Evolutionary conservation across 2,797 vertebrate species (phyloP), one percentile per base, ranked within the genome.

Genomic region (Enteromius trimaculatus): DNA sequence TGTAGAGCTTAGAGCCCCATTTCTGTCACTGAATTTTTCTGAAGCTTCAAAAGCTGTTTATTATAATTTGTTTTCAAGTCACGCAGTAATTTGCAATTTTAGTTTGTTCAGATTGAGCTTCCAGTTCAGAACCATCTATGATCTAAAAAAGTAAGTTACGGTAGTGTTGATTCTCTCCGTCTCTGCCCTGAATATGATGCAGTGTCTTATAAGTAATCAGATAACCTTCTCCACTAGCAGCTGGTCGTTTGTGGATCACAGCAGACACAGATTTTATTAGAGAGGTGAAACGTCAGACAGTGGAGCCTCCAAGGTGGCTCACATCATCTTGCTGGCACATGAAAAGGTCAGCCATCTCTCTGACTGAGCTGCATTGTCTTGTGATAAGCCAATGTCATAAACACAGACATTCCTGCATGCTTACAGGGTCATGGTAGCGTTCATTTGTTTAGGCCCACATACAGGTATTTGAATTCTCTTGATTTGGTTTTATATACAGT

Each of bases 241-340:
- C 88, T 88, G 70, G 90, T 86, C 85, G 88, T 83, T 81, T 80
- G 87, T 81, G 77, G 86, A 78, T 87, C 68, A 58, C 87, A 86
- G 90, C 85, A 88, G 83, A 88, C 87, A 91, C 89, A 90, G 87
- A 88, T 87, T 88, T 86, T 85, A 84, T 89, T 88, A 83, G 77
- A 85, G 89, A 92, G 90, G 83, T 89, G 89, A 90, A 89, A 77
- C 80, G 82, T 90, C 89, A 88, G 87, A 84, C 89, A 47, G 75
- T 47, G 66, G 53, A 53, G 80, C 65, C 75, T 81, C 51, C 42
- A 58, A 81, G 71, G 51, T 68, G 42, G 51, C 16, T 80, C 60
- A 34, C 58, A 66, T 83, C 80, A 81, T 83, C 44, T 74, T 71
- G 78, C 72, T 71, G 69, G 53, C 77, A 66, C 31, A 77, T 74